Evolutionary conservation across 2,797 vertebrate genomes (phyloP).

Genomic region (Acestrorhynchus altus): DNA sequence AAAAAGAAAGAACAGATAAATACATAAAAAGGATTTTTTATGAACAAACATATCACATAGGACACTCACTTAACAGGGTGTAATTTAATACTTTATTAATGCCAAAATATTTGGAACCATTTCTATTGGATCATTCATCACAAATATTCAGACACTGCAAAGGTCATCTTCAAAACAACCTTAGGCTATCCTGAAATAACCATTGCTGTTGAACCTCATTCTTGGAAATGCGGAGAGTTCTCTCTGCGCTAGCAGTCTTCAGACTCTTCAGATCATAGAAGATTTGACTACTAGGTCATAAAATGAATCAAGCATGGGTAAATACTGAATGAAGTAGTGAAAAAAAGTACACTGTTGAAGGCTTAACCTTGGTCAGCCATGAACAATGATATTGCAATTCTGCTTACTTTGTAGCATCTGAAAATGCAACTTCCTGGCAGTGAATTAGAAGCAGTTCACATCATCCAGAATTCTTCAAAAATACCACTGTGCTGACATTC

Average conservation of each 20-base stretch:
- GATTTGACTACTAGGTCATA: neutral
- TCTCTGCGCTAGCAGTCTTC: neutral
- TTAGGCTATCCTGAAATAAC: no score
- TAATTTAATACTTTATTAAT: no score
- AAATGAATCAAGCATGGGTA: neutral
- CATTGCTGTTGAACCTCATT: neutral
- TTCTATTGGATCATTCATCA: no score
- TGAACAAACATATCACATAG: no score
- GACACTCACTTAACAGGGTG: neutral
- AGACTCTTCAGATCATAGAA: neutral
- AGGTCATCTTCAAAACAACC: no score
- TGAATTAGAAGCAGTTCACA: conserved; percentile 8
- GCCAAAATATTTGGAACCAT: no score
- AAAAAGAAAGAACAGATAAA: no score
- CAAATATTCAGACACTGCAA: no score
- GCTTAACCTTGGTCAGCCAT: neutral
- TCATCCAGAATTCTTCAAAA: neutral
- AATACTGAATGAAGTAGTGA: neutral
- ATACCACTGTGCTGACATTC: neutral
- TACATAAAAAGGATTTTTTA: no score
- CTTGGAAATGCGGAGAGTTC: neutral
- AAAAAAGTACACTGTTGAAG: neutral
- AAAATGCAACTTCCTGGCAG: neutral
- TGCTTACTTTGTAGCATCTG: neutral
- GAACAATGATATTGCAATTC: neutral